These are phyloP conservation scores for Trichogramma pretiosum DNA, from an alignment of 1,140 invertebrate genomes.

Conservation along the genomic window DNA sequence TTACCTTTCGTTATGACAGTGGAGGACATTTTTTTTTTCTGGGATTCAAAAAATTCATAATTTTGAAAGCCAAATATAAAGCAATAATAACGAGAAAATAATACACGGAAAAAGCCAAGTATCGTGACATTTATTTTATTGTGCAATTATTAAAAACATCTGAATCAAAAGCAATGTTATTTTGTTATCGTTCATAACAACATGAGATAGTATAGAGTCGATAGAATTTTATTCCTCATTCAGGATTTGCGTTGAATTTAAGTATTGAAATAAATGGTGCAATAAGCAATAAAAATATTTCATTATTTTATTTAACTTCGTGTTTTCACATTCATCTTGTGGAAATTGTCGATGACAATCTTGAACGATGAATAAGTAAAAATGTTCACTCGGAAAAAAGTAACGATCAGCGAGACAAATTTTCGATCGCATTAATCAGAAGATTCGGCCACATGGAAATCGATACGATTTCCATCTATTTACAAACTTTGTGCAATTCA, in stretches of 20 bases:
- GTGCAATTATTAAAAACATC: background rate
- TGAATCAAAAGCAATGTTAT: background rate
- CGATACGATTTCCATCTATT: too few relatives aligned
- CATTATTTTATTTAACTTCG: slow-evolving; percentile 8
- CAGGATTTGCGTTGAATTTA: background rate
- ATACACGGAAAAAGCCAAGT: background rate
- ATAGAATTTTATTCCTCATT: background rate
- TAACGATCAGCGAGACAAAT: too few relatives aligned
- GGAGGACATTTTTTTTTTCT: background rate
- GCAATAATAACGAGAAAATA: background rate
- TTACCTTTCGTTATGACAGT: background rate
- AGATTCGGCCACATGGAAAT: too few relatives aligned
- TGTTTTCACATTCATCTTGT: slow-evolving; percentile 3
- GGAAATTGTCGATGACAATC: slow-evolving; percentile 9
- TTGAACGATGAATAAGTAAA: too few relatives aligned
- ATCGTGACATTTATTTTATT: too few relatives aligned
- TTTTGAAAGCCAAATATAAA: background rate
- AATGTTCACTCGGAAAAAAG: too few relatives aligned
- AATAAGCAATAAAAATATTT: slow-evolving; percentile 14
- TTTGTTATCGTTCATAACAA: background rate
- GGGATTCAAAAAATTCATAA: background rate
- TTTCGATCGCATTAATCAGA: too few relatives aligned
- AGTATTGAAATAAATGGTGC: background rate
- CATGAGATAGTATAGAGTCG: background rate
- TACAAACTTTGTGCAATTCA: too few relatives aligned